These are phyloP conservation scores for Bufo bufo DNA, from an alignment of 2,113 vertebrate species.

Conservation along the genomic window DNA sequence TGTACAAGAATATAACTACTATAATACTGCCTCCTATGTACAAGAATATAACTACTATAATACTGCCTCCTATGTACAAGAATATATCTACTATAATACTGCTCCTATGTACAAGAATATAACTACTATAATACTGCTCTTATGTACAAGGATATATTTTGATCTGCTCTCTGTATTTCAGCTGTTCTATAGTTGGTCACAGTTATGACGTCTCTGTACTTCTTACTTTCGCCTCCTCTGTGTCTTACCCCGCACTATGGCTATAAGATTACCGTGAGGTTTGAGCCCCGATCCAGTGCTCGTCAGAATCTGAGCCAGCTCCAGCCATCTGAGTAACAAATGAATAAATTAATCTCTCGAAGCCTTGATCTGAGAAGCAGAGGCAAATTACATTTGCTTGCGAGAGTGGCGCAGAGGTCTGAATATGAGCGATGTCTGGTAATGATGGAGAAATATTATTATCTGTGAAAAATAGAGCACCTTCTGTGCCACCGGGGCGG, in stretches of 20 bases:
- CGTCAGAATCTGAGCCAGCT: not conserved
- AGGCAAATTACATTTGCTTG: not conserved
- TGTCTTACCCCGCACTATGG: not conserved
- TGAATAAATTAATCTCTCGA: not conserved
- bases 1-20: too few species aligned
- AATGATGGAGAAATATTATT: slow-evolving; percentile 24
- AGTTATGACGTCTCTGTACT: not conserved
- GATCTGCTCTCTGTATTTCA: too few species aligned
- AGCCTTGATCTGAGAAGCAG: not conserved
- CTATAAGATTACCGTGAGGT: not conserved
- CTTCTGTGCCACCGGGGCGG: not conserved
- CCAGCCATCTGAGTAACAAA: not conserved
- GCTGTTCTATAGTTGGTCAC: too few species aligned
- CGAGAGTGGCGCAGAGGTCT: not conserved
- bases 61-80: too few species aligned
- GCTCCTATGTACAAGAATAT: too few species aligned
- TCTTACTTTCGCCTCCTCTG: not conserved
- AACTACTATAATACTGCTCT: too few species aligned
- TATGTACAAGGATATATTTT: too few species aligned
- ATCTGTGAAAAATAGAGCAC: not conserved
- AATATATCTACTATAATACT: too few species aligned
- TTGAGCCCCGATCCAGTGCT: not conserved
- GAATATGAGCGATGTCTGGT: slow-evolving; percentile 3
- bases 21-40: too few species aligned
- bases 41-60: too few species aligned